These are phyloP conservation scores for Oscheius sp. DNA, from an alignment of 1,140 invertebrate species.

Conservation along the genomic window DNA sequence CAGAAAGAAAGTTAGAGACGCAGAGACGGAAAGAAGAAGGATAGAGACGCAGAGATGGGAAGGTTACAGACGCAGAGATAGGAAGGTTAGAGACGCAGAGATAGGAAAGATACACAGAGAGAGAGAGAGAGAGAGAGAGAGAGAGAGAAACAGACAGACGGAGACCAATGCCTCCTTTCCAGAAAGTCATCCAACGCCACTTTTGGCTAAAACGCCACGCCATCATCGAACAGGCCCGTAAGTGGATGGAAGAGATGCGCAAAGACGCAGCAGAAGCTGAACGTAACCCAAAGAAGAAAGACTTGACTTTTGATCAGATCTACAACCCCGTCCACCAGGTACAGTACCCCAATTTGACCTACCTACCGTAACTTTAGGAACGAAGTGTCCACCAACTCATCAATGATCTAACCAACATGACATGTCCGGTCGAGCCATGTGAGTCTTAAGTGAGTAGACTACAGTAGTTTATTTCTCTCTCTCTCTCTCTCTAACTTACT, in stretches of 20 bases:
- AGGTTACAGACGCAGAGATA: too few species aligned
- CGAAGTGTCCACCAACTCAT: slow-evolving; percentile 33
- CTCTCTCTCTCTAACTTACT: too few species aligned
- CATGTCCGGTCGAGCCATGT: slow-evolving; percentile 27
- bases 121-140: too few species aligned
- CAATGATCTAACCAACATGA: slow-evolving; percentile 33
- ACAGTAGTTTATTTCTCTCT: background rate
- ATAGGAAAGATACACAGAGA: too few species aligned
- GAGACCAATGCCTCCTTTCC: slow-evolving; percentile 24
- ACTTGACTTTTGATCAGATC: slow-evolving; percentile 41
- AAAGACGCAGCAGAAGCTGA: slow-evolving; percentile 42
- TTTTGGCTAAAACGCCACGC: slow-evolving; percentile 91
- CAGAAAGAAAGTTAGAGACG: too few species aligned
- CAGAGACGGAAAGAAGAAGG: background rate
- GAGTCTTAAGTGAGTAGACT: background rate
- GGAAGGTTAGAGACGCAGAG: too few species aligned
- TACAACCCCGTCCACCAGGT: slow-evolving; percentile 38
- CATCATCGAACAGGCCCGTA: slow-evolving; percentile 80
- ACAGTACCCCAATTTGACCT: background rate
- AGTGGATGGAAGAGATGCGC: slow-evolving; percentile 79
- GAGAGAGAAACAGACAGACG: background rate
- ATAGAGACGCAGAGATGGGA: background rate
- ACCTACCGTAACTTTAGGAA: slow-evolving; percentile 19
- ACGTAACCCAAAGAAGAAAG: slow-evolving; percentile 39
- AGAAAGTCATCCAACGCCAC: slow-evolving; percentile 82